These are phyloP conservation scores for Aotus griseimembra DNA, from an alignment of 2,797 vertebrate genomes.

Conservation along the genomic window DNA sequence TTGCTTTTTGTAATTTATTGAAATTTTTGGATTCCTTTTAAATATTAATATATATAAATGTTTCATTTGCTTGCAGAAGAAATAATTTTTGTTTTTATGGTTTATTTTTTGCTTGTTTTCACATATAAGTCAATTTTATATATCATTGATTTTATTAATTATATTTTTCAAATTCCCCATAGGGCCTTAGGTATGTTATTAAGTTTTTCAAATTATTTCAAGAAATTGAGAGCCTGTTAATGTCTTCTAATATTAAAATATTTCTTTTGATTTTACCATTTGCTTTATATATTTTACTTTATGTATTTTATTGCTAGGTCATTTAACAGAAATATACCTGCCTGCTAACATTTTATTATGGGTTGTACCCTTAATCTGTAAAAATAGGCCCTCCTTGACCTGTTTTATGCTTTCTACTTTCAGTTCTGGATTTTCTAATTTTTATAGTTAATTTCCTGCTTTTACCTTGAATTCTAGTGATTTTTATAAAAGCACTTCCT, in stretches of 20 bases:
- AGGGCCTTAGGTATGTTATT: neutral
- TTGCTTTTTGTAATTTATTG: constrained; percentile 42
- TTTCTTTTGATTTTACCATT: constrained; percentile 39
- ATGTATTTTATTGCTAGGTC: constrained; percentile 30
- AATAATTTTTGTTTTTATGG: neutral
- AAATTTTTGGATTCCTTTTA: constrained; percentile 13
- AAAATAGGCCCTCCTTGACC: constrained; percentile 18
- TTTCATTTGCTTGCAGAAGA: constrained; percentile 33
- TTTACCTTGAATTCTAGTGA: constrained; percentile 37
- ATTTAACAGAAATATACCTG: constrained; percentile 21
- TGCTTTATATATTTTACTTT: constrained; percentile 25
- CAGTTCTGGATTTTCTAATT: constrained; percentile 35
- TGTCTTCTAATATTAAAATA: neutral
- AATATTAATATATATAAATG: constrained; percentile 19
- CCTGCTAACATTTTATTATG: neutral
- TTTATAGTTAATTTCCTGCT: constrained; percentile 25
- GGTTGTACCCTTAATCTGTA: constrained; percentile 8
- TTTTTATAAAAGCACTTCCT: constrained; percentile 31
- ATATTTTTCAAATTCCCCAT: neutral
- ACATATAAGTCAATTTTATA: neutral
- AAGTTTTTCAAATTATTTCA: constrained; percentile 48
- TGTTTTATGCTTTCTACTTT: constrained; percentile 49
- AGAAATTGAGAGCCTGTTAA: constrained; percentile 46
- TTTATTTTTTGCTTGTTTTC: constrained; percentile 33
- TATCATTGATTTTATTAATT: constrained; percentile 22